These are phyloP conservation scores for Gymnarchus niloticus DNA, from an alignment of 2,113 vertebrate species.

Conservation along the genomic window DNA sequence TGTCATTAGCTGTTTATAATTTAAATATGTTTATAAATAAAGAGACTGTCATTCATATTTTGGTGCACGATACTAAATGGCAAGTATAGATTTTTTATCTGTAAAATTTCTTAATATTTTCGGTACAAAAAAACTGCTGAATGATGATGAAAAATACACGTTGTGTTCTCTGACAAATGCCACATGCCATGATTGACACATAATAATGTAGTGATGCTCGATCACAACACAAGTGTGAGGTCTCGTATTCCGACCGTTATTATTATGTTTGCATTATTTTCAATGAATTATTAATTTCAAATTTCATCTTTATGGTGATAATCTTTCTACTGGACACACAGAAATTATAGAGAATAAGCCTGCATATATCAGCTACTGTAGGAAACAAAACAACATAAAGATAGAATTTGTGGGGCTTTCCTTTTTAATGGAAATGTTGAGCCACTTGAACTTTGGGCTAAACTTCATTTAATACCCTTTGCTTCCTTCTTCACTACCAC, in stretches of 20 bases:
- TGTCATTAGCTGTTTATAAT: not conserved
- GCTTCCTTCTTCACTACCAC: not conserved
- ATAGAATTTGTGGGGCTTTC: not conserved
- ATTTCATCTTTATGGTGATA: too few species aligned
- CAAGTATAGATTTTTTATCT: not conserved
- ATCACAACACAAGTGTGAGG: too few species aligned
- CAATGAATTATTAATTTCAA: too few species aligned
- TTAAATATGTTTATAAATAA: not conserved
- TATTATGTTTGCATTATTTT: too few species aligned
- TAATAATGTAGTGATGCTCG: too few species aligned
- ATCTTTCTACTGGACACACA: too few species aligned
- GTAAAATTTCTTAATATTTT: not conserved
- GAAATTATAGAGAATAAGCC: not conserved
- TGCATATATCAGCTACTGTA: not conserved
- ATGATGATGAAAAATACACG: not conserved
- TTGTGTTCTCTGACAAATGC: not conserved
- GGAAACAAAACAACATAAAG: not conserved
- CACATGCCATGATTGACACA: too few species aligned
- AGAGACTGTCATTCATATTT: not conserved
- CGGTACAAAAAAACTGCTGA: not conserved
- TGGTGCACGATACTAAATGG: not conserved
- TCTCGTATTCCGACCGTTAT: too few species aligned
- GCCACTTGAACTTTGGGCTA: not conserved
- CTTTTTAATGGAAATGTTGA: not conserved
- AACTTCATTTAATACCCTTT: constrained; percentile 7